Conservation (phyloP, 2,888 invertebrate genomes). For the Mythimna impura region DNA sequence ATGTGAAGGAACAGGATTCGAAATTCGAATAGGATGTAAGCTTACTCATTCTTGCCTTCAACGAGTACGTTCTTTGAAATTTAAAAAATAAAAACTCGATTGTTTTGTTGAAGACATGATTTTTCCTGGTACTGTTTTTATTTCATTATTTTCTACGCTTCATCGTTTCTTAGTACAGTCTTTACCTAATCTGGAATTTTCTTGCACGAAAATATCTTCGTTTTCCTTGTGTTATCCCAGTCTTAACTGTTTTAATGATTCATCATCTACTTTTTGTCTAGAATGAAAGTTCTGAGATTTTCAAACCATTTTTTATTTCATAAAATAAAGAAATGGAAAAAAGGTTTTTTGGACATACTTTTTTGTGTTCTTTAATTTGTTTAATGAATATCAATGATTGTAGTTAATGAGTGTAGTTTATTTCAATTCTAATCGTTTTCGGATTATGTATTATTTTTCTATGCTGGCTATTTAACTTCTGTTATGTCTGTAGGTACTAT, state of each 20-base stretch:
- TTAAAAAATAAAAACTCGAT: slow-evolving; percentile 29
- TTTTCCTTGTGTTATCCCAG: slow-evolving; percentile 18
- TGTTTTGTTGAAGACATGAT: slow-evolving; percentile 7
- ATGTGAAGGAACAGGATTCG: slow-evolving; percentile 73
- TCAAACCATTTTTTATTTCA: too few relatives aligned
- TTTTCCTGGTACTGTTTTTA: slow-evolving; percentile 36
- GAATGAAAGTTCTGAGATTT: background rate
- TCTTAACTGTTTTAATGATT: background rate
- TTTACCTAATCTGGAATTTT: slow-evolving; percentile 8
- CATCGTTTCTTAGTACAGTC: slow-evolving; percentile 13
- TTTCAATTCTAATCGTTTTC: too few relatives aligned
- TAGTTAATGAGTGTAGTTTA: too few relatives aligned
- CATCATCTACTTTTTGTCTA: background rate
- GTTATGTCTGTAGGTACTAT: too few relatives aligned
- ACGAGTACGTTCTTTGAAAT: slow-evolving; percentile 68
- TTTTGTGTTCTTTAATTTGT: too few relatives aligned
- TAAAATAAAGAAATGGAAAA: too few relatives aligned
- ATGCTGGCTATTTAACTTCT: too few relatives aligned
- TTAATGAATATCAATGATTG: too few relatives aligned
- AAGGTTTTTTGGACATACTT: too few relatives aligned
- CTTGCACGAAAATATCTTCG: background rate
- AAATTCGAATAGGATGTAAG: slow-evolving; percentile 71
- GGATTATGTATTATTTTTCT: too few relatives aligned
- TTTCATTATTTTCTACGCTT: slow-evolving; percentile 10
- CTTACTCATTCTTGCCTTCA: slow-evolving; percentile 72